Percentiles rank a stretch among this genome's conserved stretches.
Evolutionary conservation across 2,113 vertebrate species (phyloP).

Genomic region (Terrapene triunguis): DNA sequence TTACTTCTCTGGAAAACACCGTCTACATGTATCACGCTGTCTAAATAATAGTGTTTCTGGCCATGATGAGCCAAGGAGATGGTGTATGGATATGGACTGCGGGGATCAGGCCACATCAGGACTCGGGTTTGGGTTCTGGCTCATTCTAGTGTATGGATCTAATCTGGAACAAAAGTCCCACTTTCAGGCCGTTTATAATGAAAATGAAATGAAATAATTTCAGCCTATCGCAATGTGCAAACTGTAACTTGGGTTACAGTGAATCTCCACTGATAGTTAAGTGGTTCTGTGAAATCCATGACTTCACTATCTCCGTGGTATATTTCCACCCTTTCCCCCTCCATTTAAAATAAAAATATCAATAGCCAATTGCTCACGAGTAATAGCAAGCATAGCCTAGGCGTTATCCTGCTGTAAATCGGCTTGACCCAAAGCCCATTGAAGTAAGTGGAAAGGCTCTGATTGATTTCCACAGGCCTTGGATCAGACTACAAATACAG

Average conservation of each 20-base stretch:
- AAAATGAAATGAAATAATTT: neutral
- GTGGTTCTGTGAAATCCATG: neutral
- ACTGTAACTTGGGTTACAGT: neutral
- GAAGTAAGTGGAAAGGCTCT: constrained; percentile 64
- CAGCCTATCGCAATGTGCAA: neutral
- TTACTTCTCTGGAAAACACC: neutral
- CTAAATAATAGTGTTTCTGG: neutral
- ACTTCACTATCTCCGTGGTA: constrained; percentile 69
- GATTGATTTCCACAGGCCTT: constrained; percentile 61
- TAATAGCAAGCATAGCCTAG: constrained; percentile 50
- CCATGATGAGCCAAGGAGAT: neutral
- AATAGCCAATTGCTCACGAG: constrained; percentile 67
- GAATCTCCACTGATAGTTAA: constrained; percentile 18
- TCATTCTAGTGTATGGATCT: neutral
- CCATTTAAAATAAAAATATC: constrained; percentile 67
- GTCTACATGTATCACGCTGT: neutral
- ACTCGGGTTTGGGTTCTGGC: neutral
- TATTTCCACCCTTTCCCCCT: constrained; percentile 49
- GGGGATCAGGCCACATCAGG: neutral
- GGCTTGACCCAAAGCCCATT: constrained; percentile 55
- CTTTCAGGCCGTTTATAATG: neutral
- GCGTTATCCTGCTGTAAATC: constrained; percentile 11
- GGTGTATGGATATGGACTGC: neutral
- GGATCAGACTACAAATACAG: constrained; percentile 46
- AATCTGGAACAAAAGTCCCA: neutral